Conservation (phyloP, 2,797 vertebrate species). For the Periophthalmus magnuspinnatus region DNA sequence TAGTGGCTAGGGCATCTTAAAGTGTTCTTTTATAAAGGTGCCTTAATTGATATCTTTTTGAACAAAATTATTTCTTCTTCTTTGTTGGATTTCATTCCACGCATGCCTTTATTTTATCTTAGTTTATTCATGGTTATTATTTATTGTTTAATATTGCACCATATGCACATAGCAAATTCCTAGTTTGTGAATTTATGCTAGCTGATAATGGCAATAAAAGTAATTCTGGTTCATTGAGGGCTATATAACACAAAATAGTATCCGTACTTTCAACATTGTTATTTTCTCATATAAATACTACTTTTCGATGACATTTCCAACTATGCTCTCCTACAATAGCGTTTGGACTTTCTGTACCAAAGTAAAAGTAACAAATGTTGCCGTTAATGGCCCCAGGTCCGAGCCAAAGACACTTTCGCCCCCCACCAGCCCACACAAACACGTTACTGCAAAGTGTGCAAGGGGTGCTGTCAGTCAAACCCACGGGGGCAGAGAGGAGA, state of each 20-base stretch:
- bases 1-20: neutral
- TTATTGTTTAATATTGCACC: too few relatives aligned
- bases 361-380: constrained; percentile 48
- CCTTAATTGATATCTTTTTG: too few relatives aligned
- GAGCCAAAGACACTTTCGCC: constrained; percentile 46
- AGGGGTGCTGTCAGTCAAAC: constrained; percentile 64
- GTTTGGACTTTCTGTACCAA: constrained; percentile 14
- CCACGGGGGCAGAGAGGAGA: constrained; percentile 35
- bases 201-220: neutral
- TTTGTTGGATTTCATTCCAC: too few relatives aligned
- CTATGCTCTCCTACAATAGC: neutral
- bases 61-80: too few relatives aligned
- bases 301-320: neutral
- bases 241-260: too few relatives aligned
- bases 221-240: neutral
- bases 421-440: constrained; percentile 13
- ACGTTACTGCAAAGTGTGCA: constrained; percentile 37
- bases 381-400: constrained; percentile 44
- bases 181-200: neutral
- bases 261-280: neutral
- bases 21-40: neutral
- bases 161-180: neutral
- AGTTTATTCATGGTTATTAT: neutral
- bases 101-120: neutral
- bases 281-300: neutral